These are phyloP conservation scores for Gorsachius goisagi DNA, from an alignment of 2,113 vertebrate genomes.

Conservation along the genomic window DNA sequence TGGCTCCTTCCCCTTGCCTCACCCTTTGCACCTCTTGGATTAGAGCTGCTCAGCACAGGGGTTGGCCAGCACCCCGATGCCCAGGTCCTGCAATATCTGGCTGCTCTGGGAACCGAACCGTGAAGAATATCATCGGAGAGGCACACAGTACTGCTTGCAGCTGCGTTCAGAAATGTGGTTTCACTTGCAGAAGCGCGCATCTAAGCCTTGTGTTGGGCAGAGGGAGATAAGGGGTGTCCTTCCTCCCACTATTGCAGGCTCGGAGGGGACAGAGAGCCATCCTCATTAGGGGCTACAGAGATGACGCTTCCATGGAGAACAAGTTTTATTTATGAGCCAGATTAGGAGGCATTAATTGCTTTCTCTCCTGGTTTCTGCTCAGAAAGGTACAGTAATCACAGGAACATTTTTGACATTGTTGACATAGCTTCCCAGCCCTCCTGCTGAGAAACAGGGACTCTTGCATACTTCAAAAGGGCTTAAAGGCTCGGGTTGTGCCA, in stretches of 20 bases:
- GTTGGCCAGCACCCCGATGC: neutral
- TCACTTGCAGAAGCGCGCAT: neutral
- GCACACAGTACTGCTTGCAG: neutral
- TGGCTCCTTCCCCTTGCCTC: constrained; percentile 25
- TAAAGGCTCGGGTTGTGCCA: constrained; percentile 70
- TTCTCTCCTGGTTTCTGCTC: constrained; percentile 69
- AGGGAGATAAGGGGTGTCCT: neutral
- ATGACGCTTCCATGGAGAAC: constrained; percentile 27
- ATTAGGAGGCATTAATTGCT: constrained; percentile 72
- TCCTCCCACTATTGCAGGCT: neutral
- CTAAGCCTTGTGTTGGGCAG: neutral
- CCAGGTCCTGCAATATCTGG: neutral
- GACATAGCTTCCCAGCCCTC: constrained; percentile 74
- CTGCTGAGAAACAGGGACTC: constrained; percentile 75
- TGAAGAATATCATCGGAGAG: neutral
- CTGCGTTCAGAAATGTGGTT: neutral
- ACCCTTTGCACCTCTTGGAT: constrained; percentile 1
- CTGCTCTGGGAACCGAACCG: neutral
- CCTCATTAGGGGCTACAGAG: constrained; percentile 10
- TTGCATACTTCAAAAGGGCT: constrained; percentile 75
- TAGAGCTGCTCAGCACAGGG: neutral
- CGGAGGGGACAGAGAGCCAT: neutral
- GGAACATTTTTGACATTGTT: constrained; percentile 74
- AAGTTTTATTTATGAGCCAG: constrained; percentile 71
- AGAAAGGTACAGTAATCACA: constrained; percentile 75